A percentile compares a stretch with the other conserved stretches of the same genome.
phyloP scores from a whole-genome alignment of 2,888 invertebrate species.

The Pseudococcus viburni region DNA sequence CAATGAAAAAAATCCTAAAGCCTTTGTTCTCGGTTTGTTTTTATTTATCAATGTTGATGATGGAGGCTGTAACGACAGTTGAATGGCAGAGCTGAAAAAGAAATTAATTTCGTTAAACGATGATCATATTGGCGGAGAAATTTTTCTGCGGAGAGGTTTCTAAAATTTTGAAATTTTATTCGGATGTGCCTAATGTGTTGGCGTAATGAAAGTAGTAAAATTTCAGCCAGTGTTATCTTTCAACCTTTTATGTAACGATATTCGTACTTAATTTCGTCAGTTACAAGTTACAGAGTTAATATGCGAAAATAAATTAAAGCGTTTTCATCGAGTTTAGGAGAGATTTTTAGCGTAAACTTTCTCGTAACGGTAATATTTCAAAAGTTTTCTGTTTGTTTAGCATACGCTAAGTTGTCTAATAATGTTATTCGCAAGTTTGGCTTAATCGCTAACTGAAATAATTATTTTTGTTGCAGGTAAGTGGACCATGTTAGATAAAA shows the following conservation, averaged over 20 bases:
- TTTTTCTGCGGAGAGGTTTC: neutral
- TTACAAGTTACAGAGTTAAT: constrained; percentile 27
- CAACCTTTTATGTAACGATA: constrained; percentile 33
- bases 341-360: constrained; percentile 34
- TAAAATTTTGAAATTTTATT: neutral
- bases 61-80: neutral
- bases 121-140: neutral
- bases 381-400: constrained; percentile 42
- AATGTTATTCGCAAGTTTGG: constrained; percentile 41
- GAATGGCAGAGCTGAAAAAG: neutral
- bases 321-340: constrained; percentile 41
- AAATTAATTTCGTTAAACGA: neutral
- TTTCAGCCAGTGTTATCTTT: constrained; percentile 14
- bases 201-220: constrained; percentile 28
- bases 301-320: constrained; percentile 48
- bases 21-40: constrained; percentile 24
- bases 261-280: constrained; percentile 26
- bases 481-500: constrained; percentile 47
- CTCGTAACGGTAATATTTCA: constrained; percentile 41
- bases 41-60: neutral
- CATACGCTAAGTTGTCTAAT: constrained; percentile 49
- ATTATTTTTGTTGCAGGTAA: constrained; percentile 49
- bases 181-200: neutral
- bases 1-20: neutral
- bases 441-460: constrained; percentile 34